Conservation (phyloP, 2,888 invertebrate genomes). For the Nephrotoma flavescens region DNA sequence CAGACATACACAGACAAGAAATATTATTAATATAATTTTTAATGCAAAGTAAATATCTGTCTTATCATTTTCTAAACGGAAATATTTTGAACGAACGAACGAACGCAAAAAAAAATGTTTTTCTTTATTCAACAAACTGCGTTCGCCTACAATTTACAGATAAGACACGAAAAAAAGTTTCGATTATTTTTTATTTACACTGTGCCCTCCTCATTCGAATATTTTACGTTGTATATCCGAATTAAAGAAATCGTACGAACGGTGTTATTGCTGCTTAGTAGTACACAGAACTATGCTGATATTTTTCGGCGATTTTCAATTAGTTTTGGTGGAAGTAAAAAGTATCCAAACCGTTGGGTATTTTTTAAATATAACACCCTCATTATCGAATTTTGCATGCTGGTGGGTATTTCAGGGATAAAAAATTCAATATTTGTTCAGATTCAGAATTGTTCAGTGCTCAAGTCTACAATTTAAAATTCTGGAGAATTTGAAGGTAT, state of each 20-base stretch:
- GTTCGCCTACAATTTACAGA: neutral
- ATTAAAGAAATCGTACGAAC: neutral
- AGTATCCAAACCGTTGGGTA: neutral
- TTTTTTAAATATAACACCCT: neutral
- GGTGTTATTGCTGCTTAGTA: neutral
- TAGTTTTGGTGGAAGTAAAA: neutral
- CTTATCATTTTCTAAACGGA: neutral
- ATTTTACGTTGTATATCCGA: neutral
- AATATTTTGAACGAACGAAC: neutral
- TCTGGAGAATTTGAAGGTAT: too few relatives aligned
- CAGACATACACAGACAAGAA: neutral
- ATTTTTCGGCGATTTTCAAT: neutral
- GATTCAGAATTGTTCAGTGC: too few relatives aligned
- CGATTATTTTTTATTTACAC: neutral
- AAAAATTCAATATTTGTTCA: neutral
- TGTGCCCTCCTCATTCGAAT: neutral
- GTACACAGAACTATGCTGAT: neutral
- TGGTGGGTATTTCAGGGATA: neutral
- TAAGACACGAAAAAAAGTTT: neutral
- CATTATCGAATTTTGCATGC: neutral
- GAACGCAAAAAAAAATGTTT: neutral
- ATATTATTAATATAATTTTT: neutral
- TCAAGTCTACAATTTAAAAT: too few relatives aligned
- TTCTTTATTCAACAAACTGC: neutral
- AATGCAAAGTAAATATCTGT: neutral